Evolutionary conservation across 2,888 invertebrate genomes (phyloP).

Genomic region (Laspeyria flexula): DNA sequence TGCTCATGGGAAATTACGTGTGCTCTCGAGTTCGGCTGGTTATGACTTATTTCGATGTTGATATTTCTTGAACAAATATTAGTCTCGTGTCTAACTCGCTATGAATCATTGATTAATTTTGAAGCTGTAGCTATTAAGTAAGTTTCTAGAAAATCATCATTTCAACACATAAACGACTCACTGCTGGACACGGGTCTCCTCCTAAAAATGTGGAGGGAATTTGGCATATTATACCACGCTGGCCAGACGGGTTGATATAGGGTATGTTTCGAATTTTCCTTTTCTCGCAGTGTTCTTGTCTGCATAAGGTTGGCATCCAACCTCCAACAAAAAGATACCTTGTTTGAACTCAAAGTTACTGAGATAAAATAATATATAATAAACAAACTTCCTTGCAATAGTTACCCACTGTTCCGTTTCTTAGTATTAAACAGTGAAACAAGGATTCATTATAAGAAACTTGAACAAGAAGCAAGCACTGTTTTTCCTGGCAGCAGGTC

Average conservation of each 20-base stretch:
- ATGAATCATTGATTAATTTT: background rate
- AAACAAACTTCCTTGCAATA: background rate
- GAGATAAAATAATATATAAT: background rate
- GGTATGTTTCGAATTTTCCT: too few relatives aligned
- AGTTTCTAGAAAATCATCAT: too few relatives aligned
- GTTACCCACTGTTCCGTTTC: background rate
- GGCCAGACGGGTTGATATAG: too few relatives aligned
- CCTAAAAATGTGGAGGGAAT: too few relatives aligned
- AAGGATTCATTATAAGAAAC: background rate
- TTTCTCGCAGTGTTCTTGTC: too few relatives aligned
- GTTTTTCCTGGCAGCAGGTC: conserved; percentile 2
- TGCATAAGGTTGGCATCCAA: too few relatives aligned
- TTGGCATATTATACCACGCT: too few relatives aligned
- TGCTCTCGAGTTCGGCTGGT: conserved; percentile 33
- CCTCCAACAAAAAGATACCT: too few relatives aligned
- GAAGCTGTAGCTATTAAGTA: too few relatives aligned
- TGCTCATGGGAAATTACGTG: conserved; percentile 53
- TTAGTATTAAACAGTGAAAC: background rate
- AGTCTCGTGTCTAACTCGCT: background rate
- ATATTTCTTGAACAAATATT: background rate
- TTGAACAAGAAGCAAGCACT: background rate
- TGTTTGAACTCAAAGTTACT: too few relatives aligned
- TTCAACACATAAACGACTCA: too few relatives aligned
- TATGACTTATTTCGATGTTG: conserved; percentile 18
- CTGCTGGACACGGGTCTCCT: too few relatives aligned